Base-by-base conservation (phyloP, 2,888 invertebrate species). In the Schizotus pectinicornis region DNA sequence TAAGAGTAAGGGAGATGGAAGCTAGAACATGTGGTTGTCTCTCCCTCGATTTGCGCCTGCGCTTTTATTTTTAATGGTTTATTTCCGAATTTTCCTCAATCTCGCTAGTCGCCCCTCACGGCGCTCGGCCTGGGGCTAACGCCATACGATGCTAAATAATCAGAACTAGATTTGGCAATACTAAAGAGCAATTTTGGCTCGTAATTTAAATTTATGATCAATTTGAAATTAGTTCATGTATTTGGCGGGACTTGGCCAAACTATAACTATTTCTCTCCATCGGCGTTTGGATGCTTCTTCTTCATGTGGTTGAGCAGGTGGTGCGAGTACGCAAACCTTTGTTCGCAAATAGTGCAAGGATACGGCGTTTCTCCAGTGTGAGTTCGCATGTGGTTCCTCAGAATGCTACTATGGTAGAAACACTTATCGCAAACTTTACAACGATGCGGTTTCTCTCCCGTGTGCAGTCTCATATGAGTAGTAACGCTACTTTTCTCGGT, bases 311-410 rank as follows among this genome's bases (percentile, higher is more conserved):
- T 50, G n/a, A 41, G 39, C 6, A 50, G 12, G n/a, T 50, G 50
- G n/a, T 50, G 50, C 11, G 39, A 41, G 33, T 50, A 50, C 12
- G 41, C 39, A 39, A 50, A 50, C 39, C 41, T 33, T 34, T 41
- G 39, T 8, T 41, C 50, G 22, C 50, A 50, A 1, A 41, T 22
- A 30, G 14, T 13, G 11, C 50, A 50, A 32, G 41, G 13, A 50
- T 41, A 50, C 3, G 50, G 50, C 3, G 50, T 50, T 41, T 50
- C 50, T 41, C 41, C 41, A 1, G 50, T 50, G 11, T 50, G 50
- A 6, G 41, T 41, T n/a, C 50, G 31, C 22, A 41, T 50, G 13
- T 50, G 50, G 1, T 8, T 39, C 1, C 22, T 34, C 7, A 50
- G 41, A 34, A 39, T 34, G 5, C 22, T 22, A 5, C 22, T 5